Percentiles rank a stretch among this genome's conserved stretches.
Conservation (phyloP, 2,888 invertebrate species). For the Drosophila villosipedis region DNA sequence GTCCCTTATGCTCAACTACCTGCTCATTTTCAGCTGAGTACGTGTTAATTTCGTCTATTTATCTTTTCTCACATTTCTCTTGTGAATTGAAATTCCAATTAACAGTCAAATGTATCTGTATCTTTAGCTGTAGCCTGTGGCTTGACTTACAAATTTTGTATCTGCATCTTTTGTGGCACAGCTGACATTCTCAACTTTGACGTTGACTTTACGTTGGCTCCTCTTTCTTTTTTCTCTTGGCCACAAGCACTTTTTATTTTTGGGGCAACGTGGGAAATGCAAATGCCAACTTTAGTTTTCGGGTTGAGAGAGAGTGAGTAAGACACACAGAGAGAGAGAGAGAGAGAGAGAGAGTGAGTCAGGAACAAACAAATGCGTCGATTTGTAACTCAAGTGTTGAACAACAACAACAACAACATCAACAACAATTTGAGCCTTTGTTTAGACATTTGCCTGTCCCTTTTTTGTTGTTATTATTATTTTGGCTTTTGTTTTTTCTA, state of each 20-base stretch:
- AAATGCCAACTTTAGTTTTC: slow-evolving; percentile 56
- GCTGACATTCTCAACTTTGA: slow-evolving; percentile 60
- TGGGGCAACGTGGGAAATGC: slow-evolving; percentile 75
- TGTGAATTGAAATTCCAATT: slow-evolving; percentile 70
- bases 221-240: background rate
- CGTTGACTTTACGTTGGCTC: slow-evolving; percentile 38
- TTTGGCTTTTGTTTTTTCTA: slow-evolving; percentile 39
- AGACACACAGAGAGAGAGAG: background rate
- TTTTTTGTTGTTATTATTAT: slow-evolving; percentile 27
- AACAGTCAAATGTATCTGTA: slow-evolving; percentile 48
- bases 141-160: background rate
- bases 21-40: slow-evolving; percentile 77
- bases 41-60: slow-evolving; percentile 78
- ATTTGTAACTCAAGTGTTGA: slow-evolving; percentile 59
- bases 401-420: background rate
- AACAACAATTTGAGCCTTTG: slow-evolving; percentile 46
- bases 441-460: slow-evolving; percentile 44
- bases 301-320: slow-evolving; percentile 8
- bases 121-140: slow-evolving; percentile 6
- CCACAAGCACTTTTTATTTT: slow-evolving; percentile 10
- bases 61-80: slow-evolving; percentile 31
- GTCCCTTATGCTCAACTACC: slow-evolving; percentile 64
- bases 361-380: slow-evolving; percentile 72
- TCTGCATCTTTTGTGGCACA: slow-evolving; percentile 28
- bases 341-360: slow-evolving; percentile 11